Evolutionary conservation across 2,113 vertebrate genomes (phyloP).

Genomic region (Nothobranchius furzeri): DNA sequence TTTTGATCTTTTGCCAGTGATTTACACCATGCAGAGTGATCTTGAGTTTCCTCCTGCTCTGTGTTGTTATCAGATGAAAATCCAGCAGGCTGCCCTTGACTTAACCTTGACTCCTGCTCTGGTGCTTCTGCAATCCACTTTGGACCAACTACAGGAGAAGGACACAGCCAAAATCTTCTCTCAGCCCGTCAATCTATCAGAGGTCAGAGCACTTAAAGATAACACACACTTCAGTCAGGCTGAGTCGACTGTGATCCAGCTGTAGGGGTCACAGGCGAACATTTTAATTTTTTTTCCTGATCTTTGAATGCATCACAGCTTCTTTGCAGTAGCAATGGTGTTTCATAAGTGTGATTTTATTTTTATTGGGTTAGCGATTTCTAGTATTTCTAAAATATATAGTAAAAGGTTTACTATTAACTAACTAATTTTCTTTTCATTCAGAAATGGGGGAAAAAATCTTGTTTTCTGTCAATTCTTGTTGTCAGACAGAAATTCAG

Average conservation of each 20-base stretch:
- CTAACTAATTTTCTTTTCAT: too few species aligned
- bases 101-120: conserved; percentile 90
- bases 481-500: too few species aligned
- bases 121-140: conserved; percentile 88
- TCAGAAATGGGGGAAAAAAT: too few species aligned
- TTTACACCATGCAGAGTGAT: conserved; percentile 8
- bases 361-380: too few species aligned
- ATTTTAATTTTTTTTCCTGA: too few species aligned
- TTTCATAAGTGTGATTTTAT: too few species aligned
- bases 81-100: conserved; percentile 93
- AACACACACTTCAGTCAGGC: not conserved
- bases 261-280: too few species aligned
- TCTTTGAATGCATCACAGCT: too few species aligned
- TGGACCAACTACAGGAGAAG: conserved; percentile 96
- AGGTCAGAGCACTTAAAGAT: conserved; percentile 81
- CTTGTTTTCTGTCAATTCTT: too few species aligned
- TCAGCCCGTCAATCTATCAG: conserved; percentile 89
- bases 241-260: not conserved
- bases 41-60: conserved; percentile 7
- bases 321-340: too few species aligned
- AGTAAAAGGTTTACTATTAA: too few species aligned
- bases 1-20: not conserved
- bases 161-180: conserved; percentile 92
- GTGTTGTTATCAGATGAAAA: conserved; percentile 83
- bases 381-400: too few species aligned